phyloP scores from a whole-genome alignment of 2,888 invertebrate species.

The Strigamia maritima region DNA sequence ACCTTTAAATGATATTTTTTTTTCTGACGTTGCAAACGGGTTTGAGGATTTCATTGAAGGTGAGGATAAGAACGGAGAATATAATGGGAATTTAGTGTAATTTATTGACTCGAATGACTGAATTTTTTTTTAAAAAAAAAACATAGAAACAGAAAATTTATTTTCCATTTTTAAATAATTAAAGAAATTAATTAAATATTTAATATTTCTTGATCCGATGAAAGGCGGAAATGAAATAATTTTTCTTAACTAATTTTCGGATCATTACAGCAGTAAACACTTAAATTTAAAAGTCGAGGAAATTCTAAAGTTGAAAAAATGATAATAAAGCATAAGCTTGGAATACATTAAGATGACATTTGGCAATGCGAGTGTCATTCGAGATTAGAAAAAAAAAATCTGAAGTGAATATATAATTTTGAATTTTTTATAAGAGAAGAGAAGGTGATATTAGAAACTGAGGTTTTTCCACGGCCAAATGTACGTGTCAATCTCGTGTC shows the following conservation, averaged over 20 bases:
- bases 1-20: too few relatives aligned
- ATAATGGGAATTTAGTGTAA: too few relatives aligned
- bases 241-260: background rate
- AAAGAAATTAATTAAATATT: background rate
- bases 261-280: background rate
- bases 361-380: background rate
- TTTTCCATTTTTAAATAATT: background rate
- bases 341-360: slow-evolving; percentile 4
- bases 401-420: background rate
- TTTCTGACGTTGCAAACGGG: too few relatives aligned
- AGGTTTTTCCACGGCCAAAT: background rate
- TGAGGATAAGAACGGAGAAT: too few relatives aligned
- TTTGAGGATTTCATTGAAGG: too few relatives aligned
- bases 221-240: background rate
- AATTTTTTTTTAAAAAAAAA: too few relatives aligned
- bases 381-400: background rate
- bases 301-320: background rate
- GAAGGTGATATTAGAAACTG: background rate
- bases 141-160: too few relatives aligned
- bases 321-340: background rate
- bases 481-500: slow-evolving; percentile 22
- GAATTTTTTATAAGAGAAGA: slow-evolving; percentile 1
- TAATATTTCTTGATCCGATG: background rate
- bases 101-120: too few relatives aligned
- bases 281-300: background rate